Conservation (phyloP, 2,113 vertebrate species). For the Colius striatus region DNA sequence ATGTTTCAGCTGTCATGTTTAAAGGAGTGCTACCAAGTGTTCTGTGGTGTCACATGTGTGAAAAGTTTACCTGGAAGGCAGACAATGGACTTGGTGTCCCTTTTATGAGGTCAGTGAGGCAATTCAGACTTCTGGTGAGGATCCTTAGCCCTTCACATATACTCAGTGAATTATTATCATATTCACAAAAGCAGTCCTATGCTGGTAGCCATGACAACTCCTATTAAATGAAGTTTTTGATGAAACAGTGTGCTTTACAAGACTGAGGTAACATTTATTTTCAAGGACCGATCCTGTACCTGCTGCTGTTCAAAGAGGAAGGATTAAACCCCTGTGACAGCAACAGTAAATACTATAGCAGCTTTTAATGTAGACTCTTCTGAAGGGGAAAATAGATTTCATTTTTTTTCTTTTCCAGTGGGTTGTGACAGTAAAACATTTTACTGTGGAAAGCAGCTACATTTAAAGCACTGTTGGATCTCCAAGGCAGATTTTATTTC, state of each 20-base stretch:
- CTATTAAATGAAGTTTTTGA: not conserved
- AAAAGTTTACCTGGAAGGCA: not conserved
- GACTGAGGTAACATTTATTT: not conserved
- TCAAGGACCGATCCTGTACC: not conserved
- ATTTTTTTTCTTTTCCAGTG: not conserved
- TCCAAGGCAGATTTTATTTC: conserved; percentile 29
- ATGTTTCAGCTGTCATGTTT: not conserved
- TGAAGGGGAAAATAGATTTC: not conserved
- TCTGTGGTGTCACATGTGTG: not conserved
- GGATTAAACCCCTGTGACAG: not conserved
- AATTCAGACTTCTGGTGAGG: not conserved
- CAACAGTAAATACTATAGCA: conserved; percentile 10
- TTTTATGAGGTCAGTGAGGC: not conserved
- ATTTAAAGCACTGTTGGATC: not conserved
- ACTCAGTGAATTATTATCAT: not conserved
- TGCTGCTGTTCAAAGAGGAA: not conserved
- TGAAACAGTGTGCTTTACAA: not conserved
- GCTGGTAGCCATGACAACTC: not conserved
- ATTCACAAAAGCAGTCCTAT: not conserved
- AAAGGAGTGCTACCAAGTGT: not conserved
- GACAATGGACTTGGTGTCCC: not conserved
- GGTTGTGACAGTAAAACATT: not conserved
- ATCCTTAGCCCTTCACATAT: not conserved
- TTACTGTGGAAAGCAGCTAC: not conserved
- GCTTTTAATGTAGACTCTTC: not conserved